Evolutionary conservation across 2,113 vertebrate species (phyloP), one percentile per base, ranked within the genome.

Genomic region (Chinchilla lanigera): DNA sequence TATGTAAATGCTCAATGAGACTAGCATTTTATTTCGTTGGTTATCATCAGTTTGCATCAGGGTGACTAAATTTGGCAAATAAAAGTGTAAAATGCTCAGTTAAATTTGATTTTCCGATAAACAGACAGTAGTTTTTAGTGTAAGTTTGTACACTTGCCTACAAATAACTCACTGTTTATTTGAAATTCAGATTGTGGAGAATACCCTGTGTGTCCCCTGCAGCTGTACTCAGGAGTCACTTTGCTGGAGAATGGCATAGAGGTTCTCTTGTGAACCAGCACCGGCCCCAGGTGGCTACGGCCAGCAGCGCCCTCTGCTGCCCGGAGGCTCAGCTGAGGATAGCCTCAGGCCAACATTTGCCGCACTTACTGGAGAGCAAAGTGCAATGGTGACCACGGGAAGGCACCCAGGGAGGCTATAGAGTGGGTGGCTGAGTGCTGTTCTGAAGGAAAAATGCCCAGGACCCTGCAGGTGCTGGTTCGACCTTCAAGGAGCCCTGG

Each of bases 81-180:
- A 80, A 88, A 86, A 91, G 65, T 35, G 69, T 1, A 89, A 38
- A n/a, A 35, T 84, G 10, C 75, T 56, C 5, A 38, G 44, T 77
- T 93, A 89, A 78, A 95, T 89, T 86, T 91, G 69, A 71, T 82
- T 86, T 77, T 96, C 78, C 89, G 86, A 81, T 88, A 73, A 87
- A 75, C 1, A 63, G 47, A 24, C 14, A 54, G 41, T 58, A 67
- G 61, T 81, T 97, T 89, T 84, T 85, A 90, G n/a, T 38, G 5
- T 81, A 54, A 85, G 17, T 50, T 19, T 14, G 33, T 5, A 71
- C 11, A 47, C 30, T 50, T 85, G 47, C 24, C 26, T 87, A 80
- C 44, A 80, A 80, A 81, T 80, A 60, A 35, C 67, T 83, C 28
- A 38, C 33, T 33, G 13, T 44, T 91, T 83, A 44, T 71, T 44